Evolutionary conservation across 1,140 invertebrate species (phyloP).

Genomic region (Trialeurodes vaporariorum): DNA sequence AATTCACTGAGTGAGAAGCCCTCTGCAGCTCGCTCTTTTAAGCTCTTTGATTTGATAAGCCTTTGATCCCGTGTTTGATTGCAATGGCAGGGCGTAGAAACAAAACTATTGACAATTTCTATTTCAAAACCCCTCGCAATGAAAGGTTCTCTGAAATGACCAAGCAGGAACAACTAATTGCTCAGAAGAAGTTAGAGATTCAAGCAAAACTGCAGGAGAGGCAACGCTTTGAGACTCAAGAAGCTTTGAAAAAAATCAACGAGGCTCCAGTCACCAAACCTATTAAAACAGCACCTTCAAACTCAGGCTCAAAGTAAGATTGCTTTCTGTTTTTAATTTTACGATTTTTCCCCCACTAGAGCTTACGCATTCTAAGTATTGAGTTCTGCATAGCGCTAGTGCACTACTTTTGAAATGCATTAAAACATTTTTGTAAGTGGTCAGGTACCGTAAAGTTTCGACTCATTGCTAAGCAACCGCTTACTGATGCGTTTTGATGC

Average conservation of each 20-base stretch:
- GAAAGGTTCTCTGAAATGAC: conserved; percentile 62
- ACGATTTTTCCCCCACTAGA: too few relatives aligned
- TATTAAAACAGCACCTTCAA: background rate
- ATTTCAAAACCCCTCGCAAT: conserved; percentile 15
- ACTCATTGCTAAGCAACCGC: too few relatives aligned
- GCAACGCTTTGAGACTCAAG: conserved; percentile 43
- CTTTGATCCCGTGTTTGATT: background rate
- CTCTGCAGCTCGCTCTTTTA: too few relatives aligned
- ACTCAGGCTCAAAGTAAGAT: background rate
- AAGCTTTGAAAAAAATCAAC: conserved; percentile 25
- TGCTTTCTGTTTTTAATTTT: too few relatives aligned
- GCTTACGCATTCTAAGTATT: too few relatives aligned
- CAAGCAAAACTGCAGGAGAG: conserved; percentile 49
- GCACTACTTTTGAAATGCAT: too few relatives aligned
- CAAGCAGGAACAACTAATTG: conserved; percentile 66
- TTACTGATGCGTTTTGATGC: too few relatives aligned
- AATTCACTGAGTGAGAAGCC: too few relatives aligned
- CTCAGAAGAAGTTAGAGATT: conserved; percentile 63
- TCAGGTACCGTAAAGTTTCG: too few relatives aligned
- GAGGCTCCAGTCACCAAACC: background rate
- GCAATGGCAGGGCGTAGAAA: background rate
- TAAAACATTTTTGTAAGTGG: too few relatives aligned
- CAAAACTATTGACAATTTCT: background rate
- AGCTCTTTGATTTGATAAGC: too few relatives aligned
- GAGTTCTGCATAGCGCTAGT: too few relatives aligned